Conservation (phyloP, 1,140 invertebrate species). For the Platorchestia sp. region DNA sequence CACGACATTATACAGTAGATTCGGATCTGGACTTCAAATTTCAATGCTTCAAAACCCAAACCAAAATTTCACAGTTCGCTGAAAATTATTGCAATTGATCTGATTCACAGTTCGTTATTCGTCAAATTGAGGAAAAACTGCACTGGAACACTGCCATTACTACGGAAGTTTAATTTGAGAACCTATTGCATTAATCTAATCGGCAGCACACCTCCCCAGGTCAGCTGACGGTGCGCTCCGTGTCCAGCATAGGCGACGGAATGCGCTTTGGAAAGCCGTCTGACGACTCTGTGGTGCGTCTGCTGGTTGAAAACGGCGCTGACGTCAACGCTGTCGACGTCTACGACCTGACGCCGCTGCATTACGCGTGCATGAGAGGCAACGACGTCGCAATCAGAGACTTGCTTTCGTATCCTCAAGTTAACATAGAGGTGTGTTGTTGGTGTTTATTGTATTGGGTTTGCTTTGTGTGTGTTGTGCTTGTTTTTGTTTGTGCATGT, state of each 20-base stretch:
- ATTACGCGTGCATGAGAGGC: constrained; percentile 73
- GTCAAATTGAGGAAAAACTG: too few relatives aligned
- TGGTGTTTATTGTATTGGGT: not conserved
- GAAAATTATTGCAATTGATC: too few relatives aligned
- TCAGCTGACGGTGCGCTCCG: not conserved
- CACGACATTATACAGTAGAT: too few relatives aligned
- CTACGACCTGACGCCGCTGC: constrained; percentile 73
- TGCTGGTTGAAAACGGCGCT: constrained; percentile 71
- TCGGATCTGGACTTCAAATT: too few relatives aligned
- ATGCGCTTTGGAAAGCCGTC: constrained; percentile 1
- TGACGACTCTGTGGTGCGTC: constrained; percentile 69
- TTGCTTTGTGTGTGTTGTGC: not conserved
- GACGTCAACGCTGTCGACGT: constrained; percentile 71
- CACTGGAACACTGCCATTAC: too few relatives aligned
- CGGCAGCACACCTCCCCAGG: not conserved
- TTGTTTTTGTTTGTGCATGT: not conserved
- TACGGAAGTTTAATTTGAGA: too few relatives aligned
- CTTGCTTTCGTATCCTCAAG: constrained; percentile 69
- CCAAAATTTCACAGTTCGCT: too few relatives aligned
- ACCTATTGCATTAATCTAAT: too few relatives aligned
- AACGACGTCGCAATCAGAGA: constrained; percentile 72
- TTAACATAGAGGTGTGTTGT: constrained; percentile 68
- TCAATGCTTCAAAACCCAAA: too few relatives aligned
- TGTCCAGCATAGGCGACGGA: constrained; percentile 11
- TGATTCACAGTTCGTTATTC: too few relatives aligned